Evolutionary conservation across 1,140 invertebrate genomes (phyloP), one percentile per base, ranked within the genome.

Genomic region (Belonocnema kinseyi): DNA sequence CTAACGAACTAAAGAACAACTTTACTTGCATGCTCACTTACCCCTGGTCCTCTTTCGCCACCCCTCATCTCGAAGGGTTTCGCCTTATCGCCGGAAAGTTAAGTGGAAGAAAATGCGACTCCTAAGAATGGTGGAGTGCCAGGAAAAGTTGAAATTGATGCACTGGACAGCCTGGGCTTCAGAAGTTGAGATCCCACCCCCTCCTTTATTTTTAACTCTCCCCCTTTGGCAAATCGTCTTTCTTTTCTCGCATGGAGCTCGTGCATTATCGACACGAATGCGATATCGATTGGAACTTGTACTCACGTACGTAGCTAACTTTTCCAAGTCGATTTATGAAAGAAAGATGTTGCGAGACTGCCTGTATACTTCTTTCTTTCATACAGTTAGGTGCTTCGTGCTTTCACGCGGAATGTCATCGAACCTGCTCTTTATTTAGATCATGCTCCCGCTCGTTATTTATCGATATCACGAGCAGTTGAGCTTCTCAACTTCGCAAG

Each of bases 1-100:
- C 84, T 91, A 90, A 91, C 90, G 87, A 91, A 91, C 85, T 85
- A 90, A 89, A 88, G 86, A 88, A 88, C 86, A 89, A 91, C 86
- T 90, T 87, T 85, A 79, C 84, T 85, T 83, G 77, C 85, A 85
- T 82, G 82, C 76, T 50, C 74, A 8, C 80, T 71, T 72, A 14
- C 71, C 58, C 73, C 17, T 76, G 66, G 46, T 54, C 72, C 76
- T 82, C 77, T 80, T 82, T 74, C 72, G 52, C 46, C 26, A 52
- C 77, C 76, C 76, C 72, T 61, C 70, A 77, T 75, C 75, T 80
- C 52, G 58, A 71, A 72, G 52, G 80, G 78, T 81, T 81, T 82
- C 84, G 80, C 83, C 85, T 89, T 90, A 90, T 89, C 88, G 82
- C 84, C 73, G 75, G 83, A 83, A 88, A 90, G 85, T 90, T 90